A percentile compares a stretch with the other conserved stretches of the same genome.
Conservation (phyloP, 2,888 invertebrate species). For the Asteroscopus sphinx region DNA sequence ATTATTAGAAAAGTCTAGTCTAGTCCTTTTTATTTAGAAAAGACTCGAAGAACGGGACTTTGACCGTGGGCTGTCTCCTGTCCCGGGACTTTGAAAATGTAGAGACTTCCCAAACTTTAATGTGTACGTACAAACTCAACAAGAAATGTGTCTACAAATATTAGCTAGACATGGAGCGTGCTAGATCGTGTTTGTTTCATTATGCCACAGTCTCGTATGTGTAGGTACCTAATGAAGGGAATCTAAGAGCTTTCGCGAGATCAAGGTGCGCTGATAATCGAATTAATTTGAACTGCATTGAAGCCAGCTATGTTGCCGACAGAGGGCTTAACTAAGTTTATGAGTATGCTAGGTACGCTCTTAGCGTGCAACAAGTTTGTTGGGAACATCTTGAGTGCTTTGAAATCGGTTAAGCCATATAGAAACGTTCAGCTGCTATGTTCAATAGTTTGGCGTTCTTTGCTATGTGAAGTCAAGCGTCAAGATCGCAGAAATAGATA, state of each 20-base stretch:
- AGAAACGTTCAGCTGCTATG: slow-evolving; percentile 65
- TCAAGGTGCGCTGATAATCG: slow-evolving; percentile 88
- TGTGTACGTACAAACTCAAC: slow-evolving; percentile 22
- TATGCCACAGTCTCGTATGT: slow-evolving; percentile 66
- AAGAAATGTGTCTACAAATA: slow-evolving; percentile 47
- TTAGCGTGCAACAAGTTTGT: slow-evolving; percentile 87
- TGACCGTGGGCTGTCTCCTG: too few species aligned
- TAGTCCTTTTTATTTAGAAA: too few species aligned
- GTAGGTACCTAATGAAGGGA: slow-evolving; percentile 75
- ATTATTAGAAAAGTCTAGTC: too few species aligned
- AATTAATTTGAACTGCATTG: slow-evolving; percentile 86
- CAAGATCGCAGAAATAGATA: too few species aligned
- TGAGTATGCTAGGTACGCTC: slow-evolving; percentile 85
- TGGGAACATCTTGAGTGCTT: slow-evolving; percentile 85
- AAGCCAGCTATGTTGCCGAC: slow-evolving; percentile 82
- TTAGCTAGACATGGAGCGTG: slow-evolving; percentile 50
- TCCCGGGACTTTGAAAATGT: too few species aligned
- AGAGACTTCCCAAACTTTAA: too few species aligned
- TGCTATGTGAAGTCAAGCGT: slow-evolving; percentile 39
- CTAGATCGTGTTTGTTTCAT: slow-evolving; percentile 69
- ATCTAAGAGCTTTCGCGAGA: slow-evolving; percentile 80
- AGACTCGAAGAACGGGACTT: too few species aligned
- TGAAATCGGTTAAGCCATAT: slow-evolving; percentile 82
- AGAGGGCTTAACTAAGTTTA: slow-evolving; percentile 87
- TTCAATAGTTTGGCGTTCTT: slow-evolving; percentile 69